phyloP scores from a whole-genome alignment of 2,113 vertebrate genomes.

The Brachypteracias leptosomus region DNA sequence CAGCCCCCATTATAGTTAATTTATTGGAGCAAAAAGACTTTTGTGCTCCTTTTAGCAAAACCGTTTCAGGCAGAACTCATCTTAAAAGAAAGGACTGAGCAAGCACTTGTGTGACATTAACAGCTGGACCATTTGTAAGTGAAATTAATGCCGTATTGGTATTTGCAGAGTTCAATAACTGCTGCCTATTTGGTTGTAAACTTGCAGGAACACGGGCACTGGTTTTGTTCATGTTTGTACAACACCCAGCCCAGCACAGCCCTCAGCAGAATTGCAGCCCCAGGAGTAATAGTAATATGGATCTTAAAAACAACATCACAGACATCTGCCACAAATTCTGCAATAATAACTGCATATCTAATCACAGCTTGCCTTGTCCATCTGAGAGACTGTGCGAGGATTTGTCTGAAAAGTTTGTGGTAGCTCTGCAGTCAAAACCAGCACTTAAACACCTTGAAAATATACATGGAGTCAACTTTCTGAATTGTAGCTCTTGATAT shows the following conservation, averaged over 20 bases:
- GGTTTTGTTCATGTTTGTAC: neutral
- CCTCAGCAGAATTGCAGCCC: neutral
- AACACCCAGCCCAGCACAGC: neutral
- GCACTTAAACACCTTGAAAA: neutral
- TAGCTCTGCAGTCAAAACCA: neutral
- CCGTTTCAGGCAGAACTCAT: neutral
- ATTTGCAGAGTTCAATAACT: neutral
- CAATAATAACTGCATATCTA: neutral
- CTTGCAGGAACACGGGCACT: neutral
- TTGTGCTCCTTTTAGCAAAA: neutral
- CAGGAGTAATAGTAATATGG: neutral
- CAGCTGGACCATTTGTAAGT: neutral
- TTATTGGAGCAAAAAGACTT: neutral
- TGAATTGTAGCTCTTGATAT: neutral
- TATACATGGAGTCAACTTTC: neutral
- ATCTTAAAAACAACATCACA: neutral
- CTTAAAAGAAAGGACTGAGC: neutral
- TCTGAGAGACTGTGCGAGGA: neutral
- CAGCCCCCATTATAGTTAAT: neutral
- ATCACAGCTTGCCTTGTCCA: neutral
- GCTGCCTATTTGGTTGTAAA: neutral
- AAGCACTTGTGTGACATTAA: neutral
- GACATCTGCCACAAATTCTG: neutral
- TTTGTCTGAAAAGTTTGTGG: neutral
- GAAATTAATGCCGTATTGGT: constrained; percentile 2